Percentiles rank a stretch among this genome's conserved stretches.
Evolutionary conservation across 2,888 invertebrate species (phyloP).

Genomic region (Teleogryllus oceanicus): DNA sequence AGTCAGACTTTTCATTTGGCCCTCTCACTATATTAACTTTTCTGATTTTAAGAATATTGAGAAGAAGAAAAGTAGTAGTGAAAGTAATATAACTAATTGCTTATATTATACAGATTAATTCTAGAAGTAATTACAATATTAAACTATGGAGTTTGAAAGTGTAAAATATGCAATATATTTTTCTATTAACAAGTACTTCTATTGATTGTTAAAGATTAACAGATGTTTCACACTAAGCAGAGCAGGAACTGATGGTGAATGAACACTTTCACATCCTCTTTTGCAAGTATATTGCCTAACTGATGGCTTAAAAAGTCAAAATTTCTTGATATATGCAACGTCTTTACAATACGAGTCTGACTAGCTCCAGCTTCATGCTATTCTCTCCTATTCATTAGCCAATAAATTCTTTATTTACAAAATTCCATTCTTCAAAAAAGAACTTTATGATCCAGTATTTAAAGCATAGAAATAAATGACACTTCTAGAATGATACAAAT

Average conservation of each 20-base stretch:
- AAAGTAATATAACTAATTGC: neutral
- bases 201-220: too few species aligned
- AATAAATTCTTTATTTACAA: conserved; percentile 1
- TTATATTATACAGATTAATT: conserved; percentile 2
- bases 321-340: too few species aligned
- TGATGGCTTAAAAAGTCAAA: neutral
- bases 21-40: conserved; percentile 1
- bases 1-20: conserved; percentile 10
- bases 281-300: neutral
- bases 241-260: too few species aligned
- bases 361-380: neutral
- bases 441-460: neutral
- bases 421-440: neutral
- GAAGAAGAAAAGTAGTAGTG: neutral
- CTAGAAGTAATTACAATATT: conserved; percentile 9
- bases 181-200: too few species aligned
- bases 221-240: too few species aligned
- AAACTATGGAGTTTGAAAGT: neutral
- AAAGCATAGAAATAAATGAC: neutral
- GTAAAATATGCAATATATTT: neutral
- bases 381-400: neutral
- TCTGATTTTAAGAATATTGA: neutral
- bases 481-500: neutral
- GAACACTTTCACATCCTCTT: too few species aligned
- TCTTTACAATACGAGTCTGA: neutral